Evolutionary conservation across 1,140 invertebrate species (phyloP).

Genomic region (Lepidotrigona ventralis): DNA sequence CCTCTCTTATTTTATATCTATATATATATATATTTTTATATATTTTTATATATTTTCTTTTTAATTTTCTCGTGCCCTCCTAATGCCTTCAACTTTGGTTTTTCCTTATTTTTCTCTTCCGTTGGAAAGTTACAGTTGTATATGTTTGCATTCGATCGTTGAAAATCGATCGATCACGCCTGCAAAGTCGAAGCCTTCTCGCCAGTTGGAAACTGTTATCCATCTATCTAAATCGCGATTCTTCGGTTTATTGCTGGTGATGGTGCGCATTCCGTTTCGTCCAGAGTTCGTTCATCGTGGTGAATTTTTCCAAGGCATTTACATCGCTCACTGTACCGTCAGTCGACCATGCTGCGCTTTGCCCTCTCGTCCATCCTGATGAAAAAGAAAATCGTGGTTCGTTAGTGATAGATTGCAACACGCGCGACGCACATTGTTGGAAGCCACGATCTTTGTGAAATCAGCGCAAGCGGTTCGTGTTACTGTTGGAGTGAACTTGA

Average conservation of each 20-base stretch:
- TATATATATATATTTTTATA: too few relatives aligned
- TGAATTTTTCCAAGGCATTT: conserved; percentile 58
- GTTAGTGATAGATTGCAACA: conserved; percentile 1
- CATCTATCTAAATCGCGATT: conserved; percentile 35
- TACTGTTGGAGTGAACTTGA: conserved; percentile 5
- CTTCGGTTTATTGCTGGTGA: conserved; percentile 20
- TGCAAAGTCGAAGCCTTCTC: conserved; percentile 49
- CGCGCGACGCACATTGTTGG: not conserved
- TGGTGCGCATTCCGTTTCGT: conserved; percentile 52
- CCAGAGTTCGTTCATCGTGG: conserved; percentile 51
- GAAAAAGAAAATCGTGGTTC: conserved; percentile 49
- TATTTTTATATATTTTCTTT: conserved; percentile 11
- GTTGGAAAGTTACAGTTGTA: not conserved
- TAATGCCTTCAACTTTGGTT: conserved; percentile 52
- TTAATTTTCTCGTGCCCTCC: not conserved
- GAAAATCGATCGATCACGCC: conserved; percentile 45
- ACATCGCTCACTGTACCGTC: conserved; percentile 70
- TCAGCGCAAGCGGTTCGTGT: conserved; percentile 14
- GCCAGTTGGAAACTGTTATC: conserved; percentile 49
- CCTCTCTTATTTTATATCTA: not conserved
- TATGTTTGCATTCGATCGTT: not conserved
- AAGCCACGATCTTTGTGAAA: conserved; percentile 18
- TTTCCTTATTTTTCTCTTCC: not conserved
- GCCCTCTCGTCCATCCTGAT: conserved; percentile 79
- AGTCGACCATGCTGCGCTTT: conserved; percentile 77